A percentile compares a stretch with the other conserved stretches of the same genome.
Conservation (phyloP, 2,888 invertebrate species). For the Noctua fimbriata region DNA sequence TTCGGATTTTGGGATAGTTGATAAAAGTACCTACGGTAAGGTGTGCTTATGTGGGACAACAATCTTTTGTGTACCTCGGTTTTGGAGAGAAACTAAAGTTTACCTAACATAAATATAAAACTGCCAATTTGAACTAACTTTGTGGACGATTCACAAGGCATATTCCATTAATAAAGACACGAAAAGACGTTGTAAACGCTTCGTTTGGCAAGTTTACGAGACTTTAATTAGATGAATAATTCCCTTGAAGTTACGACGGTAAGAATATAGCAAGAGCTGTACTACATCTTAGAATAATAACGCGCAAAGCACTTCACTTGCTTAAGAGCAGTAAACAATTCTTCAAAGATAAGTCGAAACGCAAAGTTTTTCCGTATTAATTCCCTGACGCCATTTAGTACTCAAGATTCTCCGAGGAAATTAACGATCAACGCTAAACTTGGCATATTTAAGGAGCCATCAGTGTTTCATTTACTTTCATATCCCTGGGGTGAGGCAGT, state of each 20-base stretch:
- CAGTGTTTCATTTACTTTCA: constrained; percentile 77
- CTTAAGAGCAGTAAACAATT: constrained; percentile 55
- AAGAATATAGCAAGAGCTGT: constrained; percentile 23
- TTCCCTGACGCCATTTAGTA: constrained; percentile 70
- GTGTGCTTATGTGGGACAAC: constrained; percentile 25
- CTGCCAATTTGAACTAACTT: constrained; percentile 13
- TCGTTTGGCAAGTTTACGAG: constrained; percentile 39
- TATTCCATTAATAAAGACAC: constrained; percentile 43
- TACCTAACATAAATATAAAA: constrained; percentile 8
- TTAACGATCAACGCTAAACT: constrained; percentile 77
- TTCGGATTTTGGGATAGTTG: constrained; percentile 63
- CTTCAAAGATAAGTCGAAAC: constrained; percentile 44
- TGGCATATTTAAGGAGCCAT: constrained; percentile 76
- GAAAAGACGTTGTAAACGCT: constrained; percentile 35
- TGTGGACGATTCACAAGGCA: background rate
- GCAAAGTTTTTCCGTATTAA: constrained; percentile 66
- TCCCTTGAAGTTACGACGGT: constrained; percentile 46
- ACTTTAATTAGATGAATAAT: constrained; percentile 48
- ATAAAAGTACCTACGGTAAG: constrained; percentile 54
- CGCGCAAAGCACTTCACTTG: constrained; percentile 27
- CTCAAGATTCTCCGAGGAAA: constrained; percentile 78
- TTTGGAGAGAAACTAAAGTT: background rate
- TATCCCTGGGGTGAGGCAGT: constrained; percentile 68
- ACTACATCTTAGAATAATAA: constrained; percentile 33
- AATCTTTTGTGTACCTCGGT: constrained; percentile 24